Conservation (phyloP, 2,888 invertebrate species). For the Labia minor region DNA sequence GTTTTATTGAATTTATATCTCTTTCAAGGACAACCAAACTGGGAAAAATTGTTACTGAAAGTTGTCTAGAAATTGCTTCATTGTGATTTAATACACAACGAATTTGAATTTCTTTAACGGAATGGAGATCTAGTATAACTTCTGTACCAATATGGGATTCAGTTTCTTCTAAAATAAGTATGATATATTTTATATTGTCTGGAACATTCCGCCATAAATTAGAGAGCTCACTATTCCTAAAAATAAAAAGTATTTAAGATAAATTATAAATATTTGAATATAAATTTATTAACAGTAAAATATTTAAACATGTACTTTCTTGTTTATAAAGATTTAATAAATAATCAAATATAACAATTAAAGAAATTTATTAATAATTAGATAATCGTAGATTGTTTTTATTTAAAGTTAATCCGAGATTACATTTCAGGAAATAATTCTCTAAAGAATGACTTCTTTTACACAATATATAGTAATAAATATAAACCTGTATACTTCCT, state of each 20-base stretch:
- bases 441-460: too few relatives aligned
- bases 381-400: too few relatives aligned
- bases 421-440: too few relatives aligned
- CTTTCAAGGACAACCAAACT: slow-evolving; percentile 43
- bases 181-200: slow-evolving; percentile 42
- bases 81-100: slow-evolving; percentile 47
- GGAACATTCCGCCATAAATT: slow-evolving; percentile 45
- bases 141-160: slow-evolving; percentile 53
- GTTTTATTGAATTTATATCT: slow-evolving; percentile 34
- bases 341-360: background rate
- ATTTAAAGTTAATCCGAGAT: too few relatives aligned
- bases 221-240: slow-evolving; percentile 36
- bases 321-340: background rate
- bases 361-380: too few relatives aligned
- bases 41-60: slow-evolving; percentile 44
- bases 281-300: background rate
- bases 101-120: slow-evolving; percentile 45
- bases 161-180: slow-evolving; percentile 55
- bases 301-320: background rate
- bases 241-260: slow-evolving; percentile 24
- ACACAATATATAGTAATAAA: too few relatives aligned
- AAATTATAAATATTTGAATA: slow-evolving; percentile 4
- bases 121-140: slow-evolving; percentile 54
- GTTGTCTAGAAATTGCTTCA: slow-evolving; percentile 41
- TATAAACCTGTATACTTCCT: too few relatives aligned